Base-by-base conservation (phyloP, 92 coral and sea anemone genomes). In the Epizoanthus stellaris region DNA sequence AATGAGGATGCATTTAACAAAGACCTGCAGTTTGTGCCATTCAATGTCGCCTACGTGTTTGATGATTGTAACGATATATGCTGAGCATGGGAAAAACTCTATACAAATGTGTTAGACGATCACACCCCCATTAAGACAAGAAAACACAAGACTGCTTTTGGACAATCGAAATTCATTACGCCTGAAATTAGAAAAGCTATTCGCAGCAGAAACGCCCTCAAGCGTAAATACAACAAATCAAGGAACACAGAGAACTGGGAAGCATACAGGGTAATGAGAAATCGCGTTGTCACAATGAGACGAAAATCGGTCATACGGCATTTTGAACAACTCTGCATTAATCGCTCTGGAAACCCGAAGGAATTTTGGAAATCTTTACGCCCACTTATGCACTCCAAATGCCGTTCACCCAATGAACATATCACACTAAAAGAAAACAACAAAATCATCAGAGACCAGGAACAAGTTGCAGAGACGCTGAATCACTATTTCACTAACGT, bases 141-240 rank as follows among this genome's bases (percentile, higher is more conserved):
- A 34, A 82, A 71, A 52, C 14, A 34, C 60, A 82, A 66, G 40
- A 19, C 30, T 14, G 80, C 56, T 45, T 40, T 53, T 52, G 82
- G 56, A 45, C 59, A 85, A 63, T 63, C 67, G 8, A 63, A 85
- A 49, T 85, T 77, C 72, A 85, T 75, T 7, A 76, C 75, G 6
- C 83, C 82, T 45, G 88, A 85, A 56, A 75, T 76, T 16, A 66
- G 79, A 39, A 36, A 47, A 16, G 84, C 67, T 16, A 67, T 85
- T 63, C 15, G 84, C 19, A 39, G 58, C 36, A 76, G 84, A 64
- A 85, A 85, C 52, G 84, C 77, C 20, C 30, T 65, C 54, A 85
- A 85, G 60, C 82, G 84, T 3, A 76, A 85, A 54, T 85, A 65
- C 63, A 63, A 85, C 76, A 85, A 85, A n/a, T 63, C 83, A 53